Base-by-base conservation (phyloP, 2,797 vertebrate species). In the Sternarchorhynchus goeldii region DNA sequence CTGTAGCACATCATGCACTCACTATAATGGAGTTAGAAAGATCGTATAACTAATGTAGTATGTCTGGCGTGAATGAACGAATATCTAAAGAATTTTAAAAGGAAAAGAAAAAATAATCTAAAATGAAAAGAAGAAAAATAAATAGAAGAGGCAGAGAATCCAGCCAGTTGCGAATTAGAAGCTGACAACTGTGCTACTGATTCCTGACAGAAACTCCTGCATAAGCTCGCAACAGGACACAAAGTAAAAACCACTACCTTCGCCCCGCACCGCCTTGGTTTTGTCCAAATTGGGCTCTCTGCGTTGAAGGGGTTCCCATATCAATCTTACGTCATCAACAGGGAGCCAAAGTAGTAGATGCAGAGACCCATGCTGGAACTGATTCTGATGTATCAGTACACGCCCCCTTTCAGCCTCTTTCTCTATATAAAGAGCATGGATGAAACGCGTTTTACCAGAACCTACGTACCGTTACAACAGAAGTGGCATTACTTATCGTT, bases 271-370 rank as follows among this genome's bases (percentile, higher is more conserved):
- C 29, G 25, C 64, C 76, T 83, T 78, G 73, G 75, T 83, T 86
- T 83, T 89, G 80, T 88, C 90, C 91, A 87, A 88, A 91, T 90
- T 88, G 88, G 90, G 92, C 82, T 89, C 81, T 85, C 79, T 88
- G 88, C 89, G 89, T 85, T 77, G 81, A 82, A 76, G 83, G 73
- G 63, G 72, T 60, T 83, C 64, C 85, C 79, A 75, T 81, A 80
- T 83, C 56, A 45, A 21, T 16, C 76, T 77, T 78, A 76, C 69
- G 85, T 92, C 91, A 91, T 85, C 0, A 88, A 85, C 39, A 62
- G 75, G 75, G 79, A 73, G 78, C 68, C 77, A 67, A 66, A 78
- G 69, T 57, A 71, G 75, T 60, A 80, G 78, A 77, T 72, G 41
- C 63, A 79, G 70, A 68, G 64, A 77, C 32, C 60, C 59, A 62